Evolutionary conservation across 2,797 vertebrate species (phyloP), one percentile per base, ranked within the genome.

Genomic region (Ctenochaetus hawaiiensis): DNA sequence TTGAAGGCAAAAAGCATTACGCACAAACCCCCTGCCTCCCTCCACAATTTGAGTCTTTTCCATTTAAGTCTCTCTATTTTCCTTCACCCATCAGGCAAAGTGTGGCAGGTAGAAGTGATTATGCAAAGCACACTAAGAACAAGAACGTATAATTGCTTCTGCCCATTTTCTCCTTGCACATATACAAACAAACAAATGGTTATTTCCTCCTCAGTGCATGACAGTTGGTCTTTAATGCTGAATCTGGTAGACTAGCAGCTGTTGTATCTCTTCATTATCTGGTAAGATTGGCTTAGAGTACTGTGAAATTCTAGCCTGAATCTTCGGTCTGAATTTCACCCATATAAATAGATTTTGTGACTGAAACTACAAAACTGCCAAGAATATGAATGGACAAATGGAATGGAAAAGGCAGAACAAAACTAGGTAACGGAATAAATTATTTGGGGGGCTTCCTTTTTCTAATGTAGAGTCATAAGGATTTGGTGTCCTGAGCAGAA

Each of bases 141-240:
- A 30, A 68, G 22, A 37, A 52, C 0, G 6, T 52, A 22, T 51
- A 53, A 72, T 61, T 63, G 34, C 54, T 26, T 73, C 47, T 45
- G 39, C n/a, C 52, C 16, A 58, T 74, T 70, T 74, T 12, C 7
- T 67, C 12, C 22, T 20, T n/a, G 5, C 62, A n/a, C 67, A 52
- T 34, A 54, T 18, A n/a, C 20, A 44, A 73, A 41, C 43, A 73
- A 67, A 12, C 9, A 12, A 9, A 54, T 51, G 30, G 20, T 58
- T 66, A 74, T 79, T 71, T 77, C 43, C 68, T 77, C 26, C 61
- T 66, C 34, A 56, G 48, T 64, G 49, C 1, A 8, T 68, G 56
- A 67, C 73, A 75, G 67, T 76, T 51, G 44, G 45, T 61, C 57
- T 77, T 62, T 39, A 67, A 78, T 59, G 52, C 26, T 60, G 43